Conservation (phyloP, 2,888 invertebrate species). For the Mythimna lalbum region DNA sequence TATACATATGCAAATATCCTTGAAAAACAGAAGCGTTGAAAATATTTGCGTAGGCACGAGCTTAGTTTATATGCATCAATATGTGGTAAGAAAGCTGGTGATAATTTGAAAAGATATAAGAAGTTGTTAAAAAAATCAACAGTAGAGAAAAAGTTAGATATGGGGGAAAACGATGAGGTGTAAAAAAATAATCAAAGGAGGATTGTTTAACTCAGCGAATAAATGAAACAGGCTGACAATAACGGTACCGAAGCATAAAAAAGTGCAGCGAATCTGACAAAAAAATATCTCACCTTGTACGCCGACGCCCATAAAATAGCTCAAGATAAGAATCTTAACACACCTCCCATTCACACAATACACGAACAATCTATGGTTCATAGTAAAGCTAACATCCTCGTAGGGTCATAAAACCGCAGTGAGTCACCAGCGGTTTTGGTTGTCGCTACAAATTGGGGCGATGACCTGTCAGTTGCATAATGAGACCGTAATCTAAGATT, state of each 20-base stretch:
- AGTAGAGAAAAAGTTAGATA: not conserved
- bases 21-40: conserved; percentile 29
- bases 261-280: conserved; percentile 1
- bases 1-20: conserved; percentile 49
- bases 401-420: conserved; percentile 62
- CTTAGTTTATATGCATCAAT: conserved; percentile 8
- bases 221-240: not conserved
- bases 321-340: conserved; percentile 38
- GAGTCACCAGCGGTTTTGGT: conserved; percentile 64
- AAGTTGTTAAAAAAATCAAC: not conserved
- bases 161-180: not conserved
- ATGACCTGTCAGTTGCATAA: conserved; percentile 82
- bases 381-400: conserved; percentile 40
- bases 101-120: not conserved
- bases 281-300: conserved; percentile 12
- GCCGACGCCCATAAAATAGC: conserved; percentile 18
- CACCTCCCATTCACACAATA: conserved; percentile 41
- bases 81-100: not conserved
- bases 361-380: conserved; percentile 28
- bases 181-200: not conserved
- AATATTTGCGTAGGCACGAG: conserved; percentile 30
- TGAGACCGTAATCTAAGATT: conserved; percentile 66
- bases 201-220: not conserved
- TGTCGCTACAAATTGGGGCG: conserved; percentile 79
- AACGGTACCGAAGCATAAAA: not conserved